Percentiles rank a stretch among this genome's conserved stretches.
phyloP scores from a whole-genome alignment of 1,140 invertebrate genomes.

The Alviniconcha marisindica region DNA sequence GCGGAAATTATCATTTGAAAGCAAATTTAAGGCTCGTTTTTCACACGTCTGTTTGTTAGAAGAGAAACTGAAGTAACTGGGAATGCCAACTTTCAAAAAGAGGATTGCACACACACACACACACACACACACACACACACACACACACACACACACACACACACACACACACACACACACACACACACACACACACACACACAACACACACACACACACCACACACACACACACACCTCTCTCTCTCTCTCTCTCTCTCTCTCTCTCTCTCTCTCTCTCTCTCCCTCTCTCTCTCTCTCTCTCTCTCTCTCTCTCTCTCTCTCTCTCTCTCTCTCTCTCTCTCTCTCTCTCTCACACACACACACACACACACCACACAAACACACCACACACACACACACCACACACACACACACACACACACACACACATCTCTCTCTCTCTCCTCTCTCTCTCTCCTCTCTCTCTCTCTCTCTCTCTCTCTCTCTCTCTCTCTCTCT shows the following conservation, averaged over 20 bases:
- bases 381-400: background rate
- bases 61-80: no score
- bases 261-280: conserved; percentile 27
- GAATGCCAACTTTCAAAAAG: no score
- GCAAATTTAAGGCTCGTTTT: no score
- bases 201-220: background rate
- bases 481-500: background rate
- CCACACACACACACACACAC: background rate
- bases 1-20: no score
- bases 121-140: no score
- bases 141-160: no score
- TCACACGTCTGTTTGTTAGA: no score
- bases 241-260: conserved; percentile 18
- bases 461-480: background rate
- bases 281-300: conserved; percentile 77
- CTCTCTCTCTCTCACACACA: background rate
- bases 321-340: background rate
- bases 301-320: conserved; percentile 23
- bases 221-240: background rate
- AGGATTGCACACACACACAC: no score
- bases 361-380: background rate
- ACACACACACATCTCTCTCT: background rate
- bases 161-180: no score
- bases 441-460: background rate
- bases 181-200: background rate